Conservation (phyloP, 2,113 vertebrate genomes). For the Lonchura striata region DNA sequence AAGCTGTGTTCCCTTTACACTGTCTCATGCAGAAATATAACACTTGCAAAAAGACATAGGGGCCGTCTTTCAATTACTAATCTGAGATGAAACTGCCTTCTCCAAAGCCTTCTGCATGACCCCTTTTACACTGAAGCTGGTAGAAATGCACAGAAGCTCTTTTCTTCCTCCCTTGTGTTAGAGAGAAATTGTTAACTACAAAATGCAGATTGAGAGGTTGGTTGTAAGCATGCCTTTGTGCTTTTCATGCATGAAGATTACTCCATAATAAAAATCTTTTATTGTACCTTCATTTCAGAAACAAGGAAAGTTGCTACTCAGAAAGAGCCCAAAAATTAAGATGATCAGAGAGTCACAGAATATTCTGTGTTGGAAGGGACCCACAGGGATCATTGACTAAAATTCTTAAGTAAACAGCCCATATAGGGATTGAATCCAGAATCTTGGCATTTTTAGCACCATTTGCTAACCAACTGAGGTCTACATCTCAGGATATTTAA, state of each 20-base stretch:
- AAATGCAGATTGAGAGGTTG: not conserved
- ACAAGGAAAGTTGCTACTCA: not conserved
- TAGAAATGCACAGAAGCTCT: not conserved
- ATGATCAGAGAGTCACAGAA: not conserved
- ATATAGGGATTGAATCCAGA: not conserved
- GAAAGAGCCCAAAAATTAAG: not conserved
- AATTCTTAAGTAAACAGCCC: not conserved
- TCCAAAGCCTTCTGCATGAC: slow-evolving; percentile 29
- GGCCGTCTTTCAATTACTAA: slow-evolving; percentile 25
- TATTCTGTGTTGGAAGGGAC: not conserved
- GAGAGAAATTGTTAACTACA: not conserved
- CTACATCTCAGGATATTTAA: not conserved
- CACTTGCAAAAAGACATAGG: not conserved
- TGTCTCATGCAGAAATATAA: slow-evolving; percentile 5
- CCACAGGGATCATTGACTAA: not conserved
- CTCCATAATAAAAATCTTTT: not conserved
- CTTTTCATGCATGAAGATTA: not conserved
- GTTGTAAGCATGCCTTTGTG: not conserved
- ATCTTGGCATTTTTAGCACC: not conserved
- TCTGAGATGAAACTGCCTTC: slow-evolving; percentile 36
- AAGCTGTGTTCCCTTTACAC: slow-evolving; percentile 22
- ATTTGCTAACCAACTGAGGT: not conserved
- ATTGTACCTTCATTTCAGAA: not conserved
- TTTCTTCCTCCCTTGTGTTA: not conserved
- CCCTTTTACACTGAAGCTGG: not conserved